Conservation (phyloP, 1,140 invertebrate genomes). For the Sitophilus oryzae region DNA sequence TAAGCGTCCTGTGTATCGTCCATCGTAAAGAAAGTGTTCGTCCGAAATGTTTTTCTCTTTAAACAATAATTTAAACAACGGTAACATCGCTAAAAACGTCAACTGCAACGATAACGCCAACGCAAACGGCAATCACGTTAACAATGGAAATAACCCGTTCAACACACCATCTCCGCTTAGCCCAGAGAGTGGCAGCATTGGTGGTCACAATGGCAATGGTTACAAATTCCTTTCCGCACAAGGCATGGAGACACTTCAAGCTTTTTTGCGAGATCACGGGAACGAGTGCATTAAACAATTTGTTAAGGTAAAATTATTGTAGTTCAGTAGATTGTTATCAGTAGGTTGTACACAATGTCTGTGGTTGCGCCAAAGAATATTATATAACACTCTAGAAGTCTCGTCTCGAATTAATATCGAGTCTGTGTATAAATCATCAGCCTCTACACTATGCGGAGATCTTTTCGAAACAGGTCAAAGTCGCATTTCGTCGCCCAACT, state of each 20-base stretch:
- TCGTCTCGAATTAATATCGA: too few relatives aligned
- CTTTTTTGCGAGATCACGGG: slow-evolving; percentile 54
- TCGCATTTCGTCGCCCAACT: too few relatives aligned
- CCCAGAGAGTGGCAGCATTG: slow-evolving; percentile 18
- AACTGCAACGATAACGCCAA: slow-evolving; percentile 45
- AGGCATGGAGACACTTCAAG: slow-evolving; percentile 53
- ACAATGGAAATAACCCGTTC: slow-evolving; percentile 31
- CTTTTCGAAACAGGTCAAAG: too few relatives aligned
- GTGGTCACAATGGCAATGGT: slow-evolving; percentile 44
- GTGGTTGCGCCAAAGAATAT: neutral
- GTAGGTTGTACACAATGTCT: neutral
- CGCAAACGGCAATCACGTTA: slow-evolving; percentile 40
- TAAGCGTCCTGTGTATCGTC: neutral
- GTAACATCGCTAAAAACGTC: slow-evolving; percentile 30
- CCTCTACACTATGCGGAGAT: too few relatives aligned
- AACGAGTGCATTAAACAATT: slow-evolving; percentile 57
- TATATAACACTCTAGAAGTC: too few relatives aligned
- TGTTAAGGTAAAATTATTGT: slow-evolving; percentile 50
- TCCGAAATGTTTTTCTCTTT: slow-evolving; percentile 33
- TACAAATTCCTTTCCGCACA: slow-evolving; percentile 51
- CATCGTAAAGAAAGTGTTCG: neutral
- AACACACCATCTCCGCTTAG: slow-evolving; percentile 15
- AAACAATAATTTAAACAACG: slow-evolving; percentile 30
- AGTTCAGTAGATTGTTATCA: neutral
- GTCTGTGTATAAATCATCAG: too few relatives aligned